phyloP scores from a whole-genome alignment of 2,888 invertebrate species.

The Lycaena phlaeas region DNA sequence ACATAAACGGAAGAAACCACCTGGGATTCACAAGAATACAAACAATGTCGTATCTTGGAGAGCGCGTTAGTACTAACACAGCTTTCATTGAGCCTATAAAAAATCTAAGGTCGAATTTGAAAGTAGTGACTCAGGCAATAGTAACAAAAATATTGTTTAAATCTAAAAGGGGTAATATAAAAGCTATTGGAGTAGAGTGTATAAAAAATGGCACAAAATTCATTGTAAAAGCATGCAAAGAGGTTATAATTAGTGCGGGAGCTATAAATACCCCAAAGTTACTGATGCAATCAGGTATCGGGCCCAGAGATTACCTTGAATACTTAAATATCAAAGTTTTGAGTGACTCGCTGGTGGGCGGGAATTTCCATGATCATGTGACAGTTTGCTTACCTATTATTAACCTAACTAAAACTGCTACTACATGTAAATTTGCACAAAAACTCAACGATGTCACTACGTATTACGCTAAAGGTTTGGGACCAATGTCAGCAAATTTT shows the following conservation, averaged over 20 bases:
- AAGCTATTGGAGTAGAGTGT: constrained; percentile 45
- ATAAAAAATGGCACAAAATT: constrained; percentile 54
- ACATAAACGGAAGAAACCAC: constrained; percentile 56
- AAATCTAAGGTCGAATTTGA: constrained; percentile 46
- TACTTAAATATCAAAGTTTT: constrained; percentile 46
- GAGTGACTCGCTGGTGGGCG: constrained; percentile 54
- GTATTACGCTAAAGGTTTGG: constrained; percentile 52
- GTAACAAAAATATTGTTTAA: constrained; percentile 51
- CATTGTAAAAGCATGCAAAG: constrained; percentile 39
- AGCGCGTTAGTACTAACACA: constrained; percentile 58
- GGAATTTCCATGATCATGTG: constrained; percentile 62
- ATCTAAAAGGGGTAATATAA: constrained; percentile 29
- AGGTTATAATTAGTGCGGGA: constrained; percentile 56
- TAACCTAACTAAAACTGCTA: constrained; percentile 45
- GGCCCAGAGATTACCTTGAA: constrained; percentile 58
- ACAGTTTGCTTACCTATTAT: constrained; percentile 60
- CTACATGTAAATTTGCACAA: constrained; percentile 43
- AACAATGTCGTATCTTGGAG: constrained; percentile 57
- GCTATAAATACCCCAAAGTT: constrained; percentile 59
- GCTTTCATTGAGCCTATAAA: constrained; percentile 59
- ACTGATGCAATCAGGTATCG: constrained; percentile 61
- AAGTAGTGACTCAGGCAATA: constrained; percentile 49
- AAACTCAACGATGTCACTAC: constrained; percentile 56
- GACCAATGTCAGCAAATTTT: constrained; percentile 59
- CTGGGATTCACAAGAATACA: constrained; percentile 62